Conservation (phyloP, 2,797 vertebrate species). For the Notolabrus celidotus region DNA sequence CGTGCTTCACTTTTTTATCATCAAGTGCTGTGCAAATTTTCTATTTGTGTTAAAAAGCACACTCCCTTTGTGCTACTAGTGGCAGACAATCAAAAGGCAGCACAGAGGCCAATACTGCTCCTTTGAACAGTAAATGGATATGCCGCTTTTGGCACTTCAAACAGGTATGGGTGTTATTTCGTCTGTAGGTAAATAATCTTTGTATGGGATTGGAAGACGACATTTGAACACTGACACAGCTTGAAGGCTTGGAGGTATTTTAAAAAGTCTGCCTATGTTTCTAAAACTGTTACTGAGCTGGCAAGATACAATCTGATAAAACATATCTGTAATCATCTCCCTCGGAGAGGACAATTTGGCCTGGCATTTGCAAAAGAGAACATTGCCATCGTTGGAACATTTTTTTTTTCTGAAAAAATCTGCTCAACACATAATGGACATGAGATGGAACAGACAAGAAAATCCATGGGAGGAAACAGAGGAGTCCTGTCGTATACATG, state of each 20-base stretch:
- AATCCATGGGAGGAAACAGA: conserved; percentile 36
- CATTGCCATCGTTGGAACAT: conserved; percentile 1
- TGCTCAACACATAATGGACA: conserved; percentile 33
- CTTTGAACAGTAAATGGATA: not conserved
- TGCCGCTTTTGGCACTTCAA: conserved; percentile 2
- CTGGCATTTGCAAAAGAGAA: conserved; percentile 19
- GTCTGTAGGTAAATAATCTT: conserved; percentile 9
- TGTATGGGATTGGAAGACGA: not conserved
- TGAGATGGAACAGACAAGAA: conserved; percentile 46
- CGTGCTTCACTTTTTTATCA: conserved; percentile 1
- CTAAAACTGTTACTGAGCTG: conserved; percentile 43
- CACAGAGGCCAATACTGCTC: not conserved
- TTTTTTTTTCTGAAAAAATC: conserved; percentile 7
- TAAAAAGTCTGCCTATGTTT: not conserved
- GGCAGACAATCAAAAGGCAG: not conserved
- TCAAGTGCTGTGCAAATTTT: conserved; percentile 3
- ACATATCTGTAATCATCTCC: not conserved
- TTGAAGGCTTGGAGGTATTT: not conserved
- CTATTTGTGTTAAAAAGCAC: not conserved
- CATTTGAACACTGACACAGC: too few species aligned
- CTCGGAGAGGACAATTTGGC: not conserved
- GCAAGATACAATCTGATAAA: conserved; percentile 37
- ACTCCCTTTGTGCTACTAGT: not conserved
- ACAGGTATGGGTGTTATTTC: not conserved
- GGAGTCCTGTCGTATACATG: conserved; percentile 21